Conservation (phyloP, 2,888 invertebrate genomes). For the Endomychus coccineus region DNA sequence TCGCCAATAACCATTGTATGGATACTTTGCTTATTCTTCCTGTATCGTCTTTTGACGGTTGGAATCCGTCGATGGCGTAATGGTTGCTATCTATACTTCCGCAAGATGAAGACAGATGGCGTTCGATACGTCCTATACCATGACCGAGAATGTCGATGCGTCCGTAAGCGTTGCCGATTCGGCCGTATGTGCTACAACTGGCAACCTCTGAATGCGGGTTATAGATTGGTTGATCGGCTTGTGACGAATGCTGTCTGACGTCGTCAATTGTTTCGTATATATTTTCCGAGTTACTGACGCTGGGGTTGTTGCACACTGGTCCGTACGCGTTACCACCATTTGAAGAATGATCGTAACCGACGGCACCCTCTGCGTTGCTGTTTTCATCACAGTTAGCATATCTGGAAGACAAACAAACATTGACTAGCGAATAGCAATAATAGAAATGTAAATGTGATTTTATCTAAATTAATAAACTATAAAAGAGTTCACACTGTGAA, state of each 20-base stretch:
- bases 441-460: no score
- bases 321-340: slow-evolving; percentile 50
- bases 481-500: no score
- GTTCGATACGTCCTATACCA: slow-evolving; percentile 51
- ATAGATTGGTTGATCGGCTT: slow-evolving; percentile 27
- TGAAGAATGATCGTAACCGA: slow-evolving; percentile 40
- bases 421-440: no score
- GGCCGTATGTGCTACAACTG: slow-evolving; percentile 39
- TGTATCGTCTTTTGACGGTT: slow-evolving; percentile 36
- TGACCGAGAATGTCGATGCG: slow-evolving; percentile 50
- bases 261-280: slow-evolving; percentile 52
- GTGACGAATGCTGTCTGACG: slow-evolving; percentile 35
- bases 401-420: slow-evolving; percentile 21
- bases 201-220: slow-evolving; percentile 26
- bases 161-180: slow-evolving; percentile 46
- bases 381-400: slow-evolving; percentile 47
- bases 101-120: slow-evolving; percentile 59
- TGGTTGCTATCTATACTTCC: slow-evolving; percentile 48
- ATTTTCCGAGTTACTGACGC: slow-evolving; percentile 43
- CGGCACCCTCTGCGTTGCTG: slow-evolving; percentile 51
- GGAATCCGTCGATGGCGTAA: slow-evolving; percentile 44
- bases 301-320: slow-evolving; percentile 38
- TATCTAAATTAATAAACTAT: no score
- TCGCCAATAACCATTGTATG: slow-evolving; percentile 58
- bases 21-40: slow-evolving; percentile 55